Evolutionary conservation across 2,888 invertebrate genomes (phyloP).

Genomic region (Sturmia bella): DNA sequence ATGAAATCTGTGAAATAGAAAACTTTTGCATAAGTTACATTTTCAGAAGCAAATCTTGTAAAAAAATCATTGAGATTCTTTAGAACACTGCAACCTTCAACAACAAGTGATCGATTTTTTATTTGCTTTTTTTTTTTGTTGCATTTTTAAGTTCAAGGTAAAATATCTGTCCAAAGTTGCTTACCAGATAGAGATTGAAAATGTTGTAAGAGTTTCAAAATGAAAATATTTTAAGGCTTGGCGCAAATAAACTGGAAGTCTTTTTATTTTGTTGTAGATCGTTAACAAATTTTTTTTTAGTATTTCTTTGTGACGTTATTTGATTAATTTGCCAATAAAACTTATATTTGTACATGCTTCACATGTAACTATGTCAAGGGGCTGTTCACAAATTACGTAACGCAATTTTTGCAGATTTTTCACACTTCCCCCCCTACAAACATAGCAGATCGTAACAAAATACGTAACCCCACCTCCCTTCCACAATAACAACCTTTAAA

Average conservation of each 20-base stretch:
- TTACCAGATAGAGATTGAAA: slow-evolving; percentile 51
- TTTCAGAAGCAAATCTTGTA: not conserved
- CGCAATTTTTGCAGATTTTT: no score
- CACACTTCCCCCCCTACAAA: no score
- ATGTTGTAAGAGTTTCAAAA: slow-evolving; percentile 34
- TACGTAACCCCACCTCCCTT: no score
- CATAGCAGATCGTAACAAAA: no score
- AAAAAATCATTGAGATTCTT: not conserved
- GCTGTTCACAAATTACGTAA: no score
- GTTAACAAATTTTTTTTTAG: slow-evolving; percentile 34
- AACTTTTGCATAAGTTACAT: not conserved
- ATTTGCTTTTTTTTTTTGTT: slow-evolving; percentile 30
- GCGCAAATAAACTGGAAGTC: slow-evolving; percentile 41
- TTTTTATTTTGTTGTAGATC: slow-evolving; percentile 41
- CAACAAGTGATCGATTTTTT: slow-evolving; percentile 31
- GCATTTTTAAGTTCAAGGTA: slow-evolving; percentile 66
- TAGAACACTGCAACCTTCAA: slow-evolving; percentile 48
- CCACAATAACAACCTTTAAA: no score
- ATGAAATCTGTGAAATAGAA: slow-evolving; percentile 16
- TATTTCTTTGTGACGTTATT: slow-evolving; percentile 48
- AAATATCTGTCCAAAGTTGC: slow-evolving; percentile 44
- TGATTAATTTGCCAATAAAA: slow-evolving; percentile 23
- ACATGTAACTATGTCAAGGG: not conserved
- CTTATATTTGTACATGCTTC: not conserved
- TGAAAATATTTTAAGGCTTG: slow-evolving; percentile 63